Evolutionary conservation across 23 tunicate species (phyloP).

Genomic region (Aplidium turbinatum): DNA sequence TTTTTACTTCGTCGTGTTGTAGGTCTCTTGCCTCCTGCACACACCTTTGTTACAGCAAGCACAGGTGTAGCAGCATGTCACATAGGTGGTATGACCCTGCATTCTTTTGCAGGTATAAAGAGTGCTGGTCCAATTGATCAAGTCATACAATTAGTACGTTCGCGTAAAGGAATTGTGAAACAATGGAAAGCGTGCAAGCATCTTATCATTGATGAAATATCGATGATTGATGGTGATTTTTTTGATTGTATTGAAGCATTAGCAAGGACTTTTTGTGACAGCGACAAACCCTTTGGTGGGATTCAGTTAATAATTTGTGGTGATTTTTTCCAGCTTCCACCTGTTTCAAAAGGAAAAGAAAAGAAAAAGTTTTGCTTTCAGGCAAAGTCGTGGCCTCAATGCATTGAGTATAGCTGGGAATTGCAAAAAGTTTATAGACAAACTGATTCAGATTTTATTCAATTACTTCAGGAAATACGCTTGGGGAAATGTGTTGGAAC

Average conservation of each 20-base stretch:
- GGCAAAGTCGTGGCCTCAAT: conserved; percentile 58
- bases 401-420: conserved; percentile 56
- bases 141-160: conserved; percentile 11
- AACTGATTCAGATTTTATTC: conserved; percentile 58
- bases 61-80: conserved; percentile 99
- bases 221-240: conserved; percentile 89
- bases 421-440: conserved; percentile 77
- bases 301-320: conserved; percentile 92
- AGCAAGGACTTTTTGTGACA: conserved; percentile 53
- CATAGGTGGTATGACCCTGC: conserved; percentile 91
- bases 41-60: conserved; percentile 86
- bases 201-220: conserved; percentile 94
- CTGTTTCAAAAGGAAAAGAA: conserved; percentile 76
- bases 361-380: conserved; percentile 78
- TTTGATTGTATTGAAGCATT: conserved; percentile 89
- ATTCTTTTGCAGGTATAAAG: conserved; percentile 95
- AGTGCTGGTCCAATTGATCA: conserved; percentile 45
- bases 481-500: conserved; percentile 66
- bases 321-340: conserved; percentile 99
- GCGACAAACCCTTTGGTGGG: conserved; percentile 90
- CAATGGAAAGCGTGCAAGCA: conserved; percentile 87
- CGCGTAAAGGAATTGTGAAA: conserved; percentile 41
- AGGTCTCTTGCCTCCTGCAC: conserved; percentile 78
- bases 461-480: conserved; percentile 72
- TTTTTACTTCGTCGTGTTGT: conserved; percentile 73